phyloP scores from a whole-genome alignment of 2,113 vertebrate species.

The Pygoscelis antarcticus region DNA sequence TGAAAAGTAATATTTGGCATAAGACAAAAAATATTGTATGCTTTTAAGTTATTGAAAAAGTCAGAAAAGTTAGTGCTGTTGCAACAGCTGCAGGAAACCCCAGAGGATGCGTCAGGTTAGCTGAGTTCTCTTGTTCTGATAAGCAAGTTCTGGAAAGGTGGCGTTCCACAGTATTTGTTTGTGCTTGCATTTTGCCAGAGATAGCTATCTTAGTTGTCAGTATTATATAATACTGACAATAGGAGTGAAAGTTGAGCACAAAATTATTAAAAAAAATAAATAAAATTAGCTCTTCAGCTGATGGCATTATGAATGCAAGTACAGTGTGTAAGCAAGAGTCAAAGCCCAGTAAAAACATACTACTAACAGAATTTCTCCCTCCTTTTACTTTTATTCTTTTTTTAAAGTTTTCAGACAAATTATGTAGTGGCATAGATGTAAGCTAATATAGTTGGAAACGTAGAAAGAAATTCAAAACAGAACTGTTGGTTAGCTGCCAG shows the following conservation, averaged over 20 bases:
- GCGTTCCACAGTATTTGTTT: slow-evolving; percentile 34
- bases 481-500: neutral
- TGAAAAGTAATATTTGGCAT: neutral
- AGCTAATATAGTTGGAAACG: neutral
- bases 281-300: neutral
- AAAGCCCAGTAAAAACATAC: neutral
- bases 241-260: neutral
- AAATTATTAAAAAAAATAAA: neutral
- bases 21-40: neutral
- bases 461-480: neutral
- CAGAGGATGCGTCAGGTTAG: slow-evolving; percentile 14
- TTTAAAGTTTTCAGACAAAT: neutral
- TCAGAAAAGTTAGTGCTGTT: neutral
- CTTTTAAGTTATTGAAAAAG: neutral
- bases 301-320: neutral
- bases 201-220: neutral
- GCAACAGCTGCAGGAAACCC: slow-evolving; percentile 36
- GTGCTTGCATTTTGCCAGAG: neutral
- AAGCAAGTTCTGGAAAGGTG: slow-evolving; percentile 28
- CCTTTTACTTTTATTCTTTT: neutral
- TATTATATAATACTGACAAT: neutral
- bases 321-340: neutral
- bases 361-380: neutral
- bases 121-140: neutral
- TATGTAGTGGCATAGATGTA: neutral